Evolutionary conservation across 2,888 invertebrate species (phyloP).

Genomic region (Neoaliturus tenellus): DNA sequence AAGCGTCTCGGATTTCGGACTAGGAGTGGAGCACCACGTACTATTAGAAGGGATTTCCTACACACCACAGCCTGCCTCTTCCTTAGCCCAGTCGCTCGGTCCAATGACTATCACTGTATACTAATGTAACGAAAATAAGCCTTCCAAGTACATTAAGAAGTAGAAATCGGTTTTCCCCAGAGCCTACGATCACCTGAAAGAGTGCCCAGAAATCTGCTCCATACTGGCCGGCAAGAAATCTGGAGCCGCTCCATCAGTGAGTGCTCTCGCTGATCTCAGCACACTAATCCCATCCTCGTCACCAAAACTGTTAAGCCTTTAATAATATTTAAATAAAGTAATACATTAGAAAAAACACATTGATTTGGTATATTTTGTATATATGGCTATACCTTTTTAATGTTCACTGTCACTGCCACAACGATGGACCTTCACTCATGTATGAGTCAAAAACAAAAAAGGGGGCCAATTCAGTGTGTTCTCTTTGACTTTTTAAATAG

Average conservation of each 20-base stretch:
- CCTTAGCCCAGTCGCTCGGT: not conserved
- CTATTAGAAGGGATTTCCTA: constrained; percentile 21
- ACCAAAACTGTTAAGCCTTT: too few relatives aligned
- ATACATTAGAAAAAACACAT: too few relatives aligned
- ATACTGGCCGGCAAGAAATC: too few relatives aligned
- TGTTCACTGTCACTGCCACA: constrained; percentile 36
- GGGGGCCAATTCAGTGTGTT: constrained; percentile 55
- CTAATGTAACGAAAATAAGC: not conserved
- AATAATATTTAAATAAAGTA: too few relatives aligned
- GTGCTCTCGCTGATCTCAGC: too few relatives aligned
- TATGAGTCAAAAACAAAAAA: constrained; percentile 59
- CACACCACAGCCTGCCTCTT: not conserved
- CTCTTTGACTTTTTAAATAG: constrained; percentile 56
- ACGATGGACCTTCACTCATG: constrained; percentile 44
- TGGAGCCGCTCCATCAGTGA: too few relatives aligned
- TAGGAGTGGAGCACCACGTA: not conserved
- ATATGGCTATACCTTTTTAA: constrained; percentile 46
- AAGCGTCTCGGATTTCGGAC: constrained; percentile 17
- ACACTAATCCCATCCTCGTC: too few relatives aligned
- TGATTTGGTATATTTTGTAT: too few relatives aligned
- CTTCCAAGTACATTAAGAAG: not conserved
- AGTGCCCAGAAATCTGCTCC: not conserved
- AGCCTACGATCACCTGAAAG: constrained; percentile 3
- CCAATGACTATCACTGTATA: not conserved
- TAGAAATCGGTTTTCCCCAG: not conserved